phyloP scores from a whole-genome alignment of 2,888 invertebrate species.

The Carcina quercana region DNA sequence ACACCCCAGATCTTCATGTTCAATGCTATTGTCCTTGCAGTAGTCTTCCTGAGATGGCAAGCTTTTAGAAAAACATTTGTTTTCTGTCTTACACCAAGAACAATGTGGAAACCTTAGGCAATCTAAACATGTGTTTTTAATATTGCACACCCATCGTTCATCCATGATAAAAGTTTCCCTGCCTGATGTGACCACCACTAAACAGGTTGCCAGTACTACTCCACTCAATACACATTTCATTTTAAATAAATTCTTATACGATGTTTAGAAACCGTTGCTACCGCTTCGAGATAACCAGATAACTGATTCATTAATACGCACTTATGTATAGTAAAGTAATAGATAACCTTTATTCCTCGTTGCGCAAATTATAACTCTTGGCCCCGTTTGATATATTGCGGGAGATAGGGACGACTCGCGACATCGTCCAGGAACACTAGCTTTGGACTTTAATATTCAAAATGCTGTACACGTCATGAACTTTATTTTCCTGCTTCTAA shows the following conservation, averaged over 20 bases:
- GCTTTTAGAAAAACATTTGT: slow-evolving; percentile 47
- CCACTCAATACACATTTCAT: background rate
- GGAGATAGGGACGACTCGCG: too few relatives aligned
- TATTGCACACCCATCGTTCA: slow-evolving; percentile 46
- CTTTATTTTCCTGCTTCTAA: too few relatives aligned
- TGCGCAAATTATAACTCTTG: slow-evolving; percentile 28
- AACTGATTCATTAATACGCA: slow-evolving; percentile 13
- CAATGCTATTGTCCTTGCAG: slow-evolving; percentile 39
- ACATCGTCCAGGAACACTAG: too few relatives aligned
- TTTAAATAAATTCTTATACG: background rate
- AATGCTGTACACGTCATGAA: too few relatives aligned
- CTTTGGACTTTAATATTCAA: too few relatives aligned
- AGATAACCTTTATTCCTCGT: slow-evolving; percentile 54
- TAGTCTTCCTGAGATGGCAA: slow-evolving; percentile 26
- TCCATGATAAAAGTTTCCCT: slow-evolving; percentile 28
- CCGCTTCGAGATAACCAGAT: slow-evolving; percentile 1
- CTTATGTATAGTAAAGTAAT: slow-evolving; percentile 37
- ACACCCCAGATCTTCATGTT: slow-evolving; percentile 41
- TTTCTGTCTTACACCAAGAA: slow-evolving; percentile 51
- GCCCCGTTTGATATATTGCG: slow-evolving; percentile 3
- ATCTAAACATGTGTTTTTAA: slow-evolving; percentile 49
- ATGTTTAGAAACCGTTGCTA: background rate
- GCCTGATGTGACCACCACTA: background rate
- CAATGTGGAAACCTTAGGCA: slow-evolving; percentile 54
- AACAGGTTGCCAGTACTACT: background rate